Percentiles rank a stretch among this genome's conserved stretches.
phyloP scores from a whole-genome alignment of 2,888 invertebrate species.

The Cremastinae sp. region DNA sequence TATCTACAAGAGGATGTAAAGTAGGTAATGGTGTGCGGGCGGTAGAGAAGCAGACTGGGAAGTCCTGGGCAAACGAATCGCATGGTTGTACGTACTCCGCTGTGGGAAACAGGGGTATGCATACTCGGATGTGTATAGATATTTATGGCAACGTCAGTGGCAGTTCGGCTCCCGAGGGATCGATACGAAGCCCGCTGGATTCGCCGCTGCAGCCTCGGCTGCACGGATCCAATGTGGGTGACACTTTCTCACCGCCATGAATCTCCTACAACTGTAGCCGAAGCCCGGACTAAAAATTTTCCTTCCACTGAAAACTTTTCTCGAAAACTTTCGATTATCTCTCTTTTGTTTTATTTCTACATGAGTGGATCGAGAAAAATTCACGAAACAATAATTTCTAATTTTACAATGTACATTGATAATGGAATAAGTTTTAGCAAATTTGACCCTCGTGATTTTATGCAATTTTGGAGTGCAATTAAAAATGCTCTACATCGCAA shows the following conservation, averaged over 20 bases:
- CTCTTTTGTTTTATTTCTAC: too few relatives aligned
- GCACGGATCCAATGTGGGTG: conserved; percentile 55
- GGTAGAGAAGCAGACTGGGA: conserved; percentile 40
- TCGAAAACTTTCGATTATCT: not conserved
- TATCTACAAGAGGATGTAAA: conserved; percentile 49
- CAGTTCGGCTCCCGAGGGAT: conserved; percentile 68
- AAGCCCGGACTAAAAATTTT: not conserved
- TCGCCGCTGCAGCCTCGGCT: conserved; percentile 56
- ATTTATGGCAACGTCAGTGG: conserved; percentile 31
- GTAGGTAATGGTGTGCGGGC: conserved; percentile 45
- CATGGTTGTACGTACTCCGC: conserved; percentile 59
- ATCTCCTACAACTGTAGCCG: not conserved
- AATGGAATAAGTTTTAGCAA: too few relatives aligned
- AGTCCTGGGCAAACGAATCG: conserved; percentile 54
- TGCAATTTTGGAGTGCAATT: too few relatives aligned
- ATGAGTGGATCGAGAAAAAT: too few relatives aligned
- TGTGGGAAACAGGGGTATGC: conserved; percentile 63
- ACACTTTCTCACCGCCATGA: conserved; percentile 42
- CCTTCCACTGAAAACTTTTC: conserved; percentile 1
- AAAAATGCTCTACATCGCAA: too few relatives aligned
- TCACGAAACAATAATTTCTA: too few relatives aligned
- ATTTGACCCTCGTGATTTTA: too few relatives aligned
- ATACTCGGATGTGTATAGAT: conserved; percentile 2
- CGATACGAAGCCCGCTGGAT: conserved; percentile 68
- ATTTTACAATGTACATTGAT: too few relatives aligned